These are phyloP conservation scores for Sceliomorpha sp. DNA, from an alignment of 2,888 invertebrate genomes.

Conservation along the genomic window DNA sequence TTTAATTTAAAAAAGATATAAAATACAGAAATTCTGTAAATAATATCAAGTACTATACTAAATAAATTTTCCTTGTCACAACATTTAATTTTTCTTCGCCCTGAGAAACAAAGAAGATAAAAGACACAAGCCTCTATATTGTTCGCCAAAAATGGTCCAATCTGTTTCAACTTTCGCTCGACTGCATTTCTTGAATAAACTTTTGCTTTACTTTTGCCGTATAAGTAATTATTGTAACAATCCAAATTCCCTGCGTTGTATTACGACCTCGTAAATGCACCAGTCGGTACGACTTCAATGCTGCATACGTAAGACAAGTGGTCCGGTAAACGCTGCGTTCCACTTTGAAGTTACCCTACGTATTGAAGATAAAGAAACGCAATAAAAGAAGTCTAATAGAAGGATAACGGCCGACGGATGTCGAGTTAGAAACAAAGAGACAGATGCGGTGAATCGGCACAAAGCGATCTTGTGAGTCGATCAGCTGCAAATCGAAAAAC, in stretches of 20 bases:
- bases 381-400: conserved; percentile 53
- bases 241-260: neutral
- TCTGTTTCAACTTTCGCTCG: conserved; percentile 19
- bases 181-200: conserved; percentile 24
- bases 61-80: no score
- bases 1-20: no score
- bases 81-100: conserved; percentile 3
- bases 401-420: conserved; percentile 47
- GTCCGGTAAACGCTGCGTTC: conserved; percentile 28
- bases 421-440: conserved; percentile 53
- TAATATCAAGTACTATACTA: no score
- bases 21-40: no score
- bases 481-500: conserved; percentile 49
- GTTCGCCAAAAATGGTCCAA: conserved; percentile 8
- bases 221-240: conserved; percentile 44
- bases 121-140: no score
- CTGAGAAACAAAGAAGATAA: conserved; percentile 2
- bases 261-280: neutral
- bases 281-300: conserved; percentile 24
- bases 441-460: conserved; percentile 54
- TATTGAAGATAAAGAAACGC: conserved; percentile 44
- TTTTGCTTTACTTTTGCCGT: neutral
- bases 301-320: conserved; percentile 45
- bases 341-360: conserved; percentile 43
- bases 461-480: conserved; percentile 47